Evolutionary conservation across 2,888 invertebrate genomes (phyloP), one percentile per base, ranked within the genome.

Genomic region (Drosophila borealis): DNA sequence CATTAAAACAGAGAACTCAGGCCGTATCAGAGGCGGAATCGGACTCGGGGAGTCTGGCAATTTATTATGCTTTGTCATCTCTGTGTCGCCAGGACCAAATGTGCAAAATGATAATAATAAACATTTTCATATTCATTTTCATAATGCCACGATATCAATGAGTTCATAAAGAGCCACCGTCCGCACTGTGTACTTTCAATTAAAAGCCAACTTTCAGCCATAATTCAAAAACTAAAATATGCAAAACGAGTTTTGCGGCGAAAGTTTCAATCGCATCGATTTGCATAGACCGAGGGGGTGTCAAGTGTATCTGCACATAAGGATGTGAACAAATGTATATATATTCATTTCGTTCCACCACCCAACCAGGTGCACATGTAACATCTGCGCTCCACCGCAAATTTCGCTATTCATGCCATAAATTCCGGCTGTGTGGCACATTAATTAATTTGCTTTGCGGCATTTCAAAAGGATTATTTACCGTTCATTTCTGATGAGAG

Each of bases 381-480:
- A 86, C 83, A 83, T 80, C 83, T 89, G 88, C 48, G 55, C 49
- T 33, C 45, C 21, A 41, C 42, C 50, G 41, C 59, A 57, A 29
- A 29, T n/a, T 64, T 42, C 37, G 70, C 86, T 66, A 73, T 86
- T 80, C 79, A 78, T 76, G 82, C 82, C 91, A 91, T 91, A 90
- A 91, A 90, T 91, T 88, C 85, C 81, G 89, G 77, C 90, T 89
- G 91, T 90, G 90, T 87, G 90, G 90, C 90, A 90, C 85, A 90
- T 91, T 91, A 90, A 90, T 90, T 90, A 90, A 90, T 90, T 90
- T 91, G 80, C 81, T 84, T 89, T 83, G 76, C 78, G 76, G 77
- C 84, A 90, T 89, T 90, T 88, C 80, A 88, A 84, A 91, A 90
- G 91, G 90, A 90, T 90, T 90, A 90, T 88, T 86, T 84, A 88